Evolutionary conservation across 2,113 vertebrate species (phyloP).

Genomic region (Rousettus leschenaultii): DNA sequence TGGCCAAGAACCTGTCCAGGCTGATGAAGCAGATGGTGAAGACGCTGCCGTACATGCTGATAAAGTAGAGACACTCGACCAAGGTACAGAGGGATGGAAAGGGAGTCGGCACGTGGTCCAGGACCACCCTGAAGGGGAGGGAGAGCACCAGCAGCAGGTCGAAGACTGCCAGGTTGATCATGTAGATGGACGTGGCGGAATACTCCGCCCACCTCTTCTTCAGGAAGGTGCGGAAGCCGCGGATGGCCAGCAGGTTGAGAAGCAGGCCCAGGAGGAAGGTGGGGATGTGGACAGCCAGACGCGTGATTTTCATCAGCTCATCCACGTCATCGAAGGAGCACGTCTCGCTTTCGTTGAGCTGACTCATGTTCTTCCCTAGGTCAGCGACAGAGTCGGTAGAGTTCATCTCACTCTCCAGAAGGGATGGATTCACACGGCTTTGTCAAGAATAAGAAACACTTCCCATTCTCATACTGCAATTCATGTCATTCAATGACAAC

Average conservation of each 20-base stretch:
- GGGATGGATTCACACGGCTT: neutral
- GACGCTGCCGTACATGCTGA: slow-evolving; percentile 91
- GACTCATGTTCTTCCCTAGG: slow-evolving; percentile 70
- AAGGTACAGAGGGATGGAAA: slow-evolving; percentile 75
- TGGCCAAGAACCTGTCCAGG: slow-evolving; percentile 89
- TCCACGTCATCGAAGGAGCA: slow-evolving; percentile 75
- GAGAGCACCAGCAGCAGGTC: slow-evolving; percentile 90
- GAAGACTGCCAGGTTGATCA: slow-evolving; percentile 89
- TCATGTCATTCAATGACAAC: too few species aligned
- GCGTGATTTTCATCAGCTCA: slow-evolving; percentile 71
- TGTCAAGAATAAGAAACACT: neutral
- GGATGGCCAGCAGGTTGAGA: slow-evolving; percentile 86
- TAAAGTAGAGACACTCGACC: slow-evolving; percentile 87
- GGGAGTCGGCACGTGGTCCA: neutral
- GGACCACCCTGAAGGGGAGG: slow-evolving; percentile 87
- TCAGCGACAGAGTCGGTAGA: neutral
- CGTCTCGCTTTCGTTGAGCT: fast-evolving
- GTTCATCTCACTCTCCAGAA: neutral
- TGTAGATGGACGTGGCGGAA: slow-evolving; percentile 89
- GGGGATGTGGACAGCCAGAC: slow-evolving; percentile 86
- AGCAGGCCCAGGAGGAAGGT: slow-evolving; percentile 85
- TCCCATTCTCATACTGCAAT: neutral
- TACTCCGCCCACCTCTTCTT: slow-evolving; percentile 74
- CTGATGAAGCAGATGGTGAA: slow-evolving; percentile 91
- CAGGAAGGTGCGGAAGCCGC: slow-evolving; percentile 82